Evolutionary conservation across 2,113 vertebrate species (phyloP).

Genomic region (Spermophilus dauricus): DNA sequence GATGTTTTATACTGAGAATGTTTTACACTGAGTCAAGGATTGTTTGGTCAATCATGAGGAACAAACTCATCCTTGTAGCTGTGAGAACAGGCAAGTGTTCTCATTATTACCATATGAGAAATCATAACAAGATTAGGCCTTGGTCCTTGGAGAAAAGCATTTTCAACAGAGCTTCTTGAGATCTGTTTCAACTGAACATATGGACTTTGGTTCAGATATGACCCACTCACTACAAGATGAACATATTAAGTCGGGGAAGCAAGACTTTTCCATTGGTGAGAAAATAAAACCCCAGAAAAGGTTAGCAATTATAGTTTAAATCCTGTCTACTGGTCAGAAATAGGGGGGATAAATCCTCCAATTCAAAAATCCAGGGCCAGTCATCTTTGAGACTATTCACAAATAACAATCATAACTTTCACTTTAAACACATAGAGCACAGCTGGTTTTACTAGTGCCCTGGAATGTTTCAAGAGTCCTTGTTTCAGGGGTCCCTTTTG

Average conservation of each 20-base stretch:
- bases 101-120: neutral
- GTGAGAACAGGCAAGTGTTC: neutral
- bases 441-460: neutral
- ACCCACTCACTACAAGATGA: neutral
- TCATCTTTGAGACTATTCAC: neutral
- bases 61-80: neutral
- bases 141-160: neutral
- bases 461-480: neutral
- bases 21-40: neutral
- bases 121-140: neutral
- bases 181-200: neutral
- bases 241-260: neutral
- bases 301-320: neutral
- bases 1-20: neutral
- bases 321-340: neutral
- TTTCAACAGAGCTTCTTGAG: neutral
- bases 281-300: neutral
- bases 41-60: neutral
- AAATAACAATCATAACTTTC: neutral
- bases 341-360: neutral
- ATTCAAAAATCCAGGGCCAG: neutral
- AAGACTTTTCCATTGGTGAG: neutral
- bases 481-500: neutral
- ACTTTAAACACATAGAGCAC: neutral
- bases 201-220: neutral